A percentile compares a stretch with the other conserved stretches of the same genome.
These are phyloP conservation scores for Anguilla rostrata DNA, from an alignment of 2,113 vertebrate genomes.

Conservation along the genomic window DNA sequence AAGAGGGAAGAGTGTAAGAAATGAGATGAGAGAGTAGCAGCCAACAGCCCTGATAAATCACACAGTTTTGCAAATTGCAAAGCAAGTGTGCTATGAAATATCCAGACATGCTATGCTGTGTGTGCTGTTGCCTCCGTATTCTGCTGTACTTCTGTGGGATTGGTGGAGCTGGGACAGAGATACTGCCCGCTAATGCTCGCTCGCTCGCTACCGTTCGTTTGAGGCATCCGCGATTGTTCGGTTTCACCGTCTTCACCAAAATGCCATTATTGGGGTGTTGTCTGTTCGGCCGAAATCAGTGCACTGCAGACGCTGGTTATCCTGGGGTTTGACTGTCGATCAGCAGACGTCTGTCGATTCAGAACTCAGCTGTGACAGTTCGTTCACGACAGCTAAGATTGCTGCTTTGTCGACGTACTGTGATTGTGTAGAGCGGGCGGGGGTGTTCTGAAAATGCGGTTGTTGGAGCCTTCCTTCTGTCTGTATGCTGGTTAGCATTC, in stretches of 20 bases:
- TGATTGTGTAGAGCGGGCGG: background rate
- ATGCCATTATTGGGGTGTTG: no score
- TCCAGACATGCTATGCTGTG: background rate
- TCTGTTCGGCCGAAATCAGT: no score
- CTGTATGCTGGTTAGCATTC: background rate
- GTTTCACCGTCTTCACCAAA: no score
- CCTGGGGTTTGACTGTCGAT: no score
- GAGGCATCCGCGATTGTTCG: no score
- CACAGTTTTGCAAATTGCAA: background rate
- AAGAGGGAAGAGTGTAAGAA: background rate
- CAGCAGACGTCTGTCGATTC: background rate
- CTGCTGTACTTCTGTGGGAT: background rate
- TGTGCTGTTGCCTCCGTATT: background rate
- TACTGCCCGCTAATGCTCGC: no score
- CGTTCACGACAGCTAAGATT: background rate
- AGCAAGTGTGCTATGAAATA: background rate
- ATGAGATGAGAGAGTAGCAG: background rate
- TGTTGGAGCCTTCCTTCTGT: background rate
- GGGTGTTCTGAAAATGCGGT: background rate
- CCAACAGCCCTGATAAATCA: background rate
- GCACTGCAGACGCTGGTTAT: no score
- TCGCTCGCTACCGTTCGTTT: no score
- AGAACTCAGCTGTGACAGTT: background rate
- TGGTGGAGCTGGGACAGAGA: background rate
- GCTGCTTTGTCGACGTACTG: background rate